These are phyloP conservation scores for Pterobdella sp. DNA, from an alignment of 2,888 invertebrate genomes.

Conservation along the genomic window DNA sequence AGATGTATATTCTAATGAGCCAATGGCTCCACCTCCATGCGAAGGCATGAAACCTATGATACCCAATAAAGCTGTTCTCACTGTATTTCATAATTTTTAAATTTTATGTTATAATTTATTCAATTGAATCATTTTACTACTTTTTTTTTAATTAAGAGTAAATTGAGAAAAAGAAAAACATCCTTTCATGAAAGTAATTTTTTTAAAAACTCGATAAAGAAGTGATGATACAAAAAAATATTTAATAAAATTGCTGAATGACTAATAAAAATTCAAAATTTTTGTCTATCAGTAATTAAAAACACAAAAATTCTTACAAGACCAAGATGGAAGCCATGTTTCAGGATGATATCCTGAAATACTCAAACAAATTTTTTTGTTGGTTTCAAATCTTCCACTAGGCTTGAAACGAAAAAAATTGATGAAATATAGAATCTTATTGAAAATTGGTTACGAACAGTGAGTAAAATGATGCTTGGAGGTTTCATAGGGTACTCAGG, in stretches of 20 bases:
- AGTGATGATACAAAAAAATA: not conserved
- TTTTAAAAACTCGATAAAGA: not conserved
- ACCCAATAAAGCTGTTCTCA: slow-evolving; percentile 80
- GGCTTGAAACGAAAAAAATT: slow-evolving; percentile 57
- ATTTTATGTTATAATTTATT: no score
- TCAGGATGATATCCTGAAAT: slow-evolving; percentile 95
- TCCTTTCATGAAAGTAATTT: no score
- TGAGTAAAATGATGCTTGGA: slow-evolving; percentile 82
- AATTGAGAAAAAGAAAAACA: not conserved
- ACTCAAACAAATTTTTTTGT: slow-evolving; percentile 87
- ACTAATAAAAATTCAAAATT: not conserved
- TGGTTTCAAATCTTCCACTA: slow-evolving; percentile 83
- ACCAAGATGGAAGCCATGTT: slow-evolving; percentile 95
- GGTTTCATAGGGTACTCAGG: slow-evolving; percentile 95
- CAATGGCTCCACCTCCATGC: slow-evolving; percentile 78
- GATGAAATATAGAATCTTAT: not conserved
- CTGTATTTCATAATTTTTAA: slow-evolving; percentile 44
- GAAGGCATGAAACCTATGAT: slow-evolving; percentile 88
- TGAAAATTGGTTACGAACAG: slow-evolving; percentile 55
- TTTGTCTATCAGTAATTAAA: no score
- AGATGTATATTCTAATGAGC: slow-evolving; percentile 77
- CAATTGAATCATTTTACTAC: no score
- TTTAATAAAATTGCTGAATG: not conserved
- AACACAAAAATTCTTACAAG: slow-evolving; percentile 55
- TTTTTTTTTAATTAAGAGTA: not conserved